A percentile compares a stretch with the other conserved stretches of the same genome.
phyloP scores from a whole-genome alignment of 2,113 vertebrate genomes.

The Orientallactaga bullata region DNA sequence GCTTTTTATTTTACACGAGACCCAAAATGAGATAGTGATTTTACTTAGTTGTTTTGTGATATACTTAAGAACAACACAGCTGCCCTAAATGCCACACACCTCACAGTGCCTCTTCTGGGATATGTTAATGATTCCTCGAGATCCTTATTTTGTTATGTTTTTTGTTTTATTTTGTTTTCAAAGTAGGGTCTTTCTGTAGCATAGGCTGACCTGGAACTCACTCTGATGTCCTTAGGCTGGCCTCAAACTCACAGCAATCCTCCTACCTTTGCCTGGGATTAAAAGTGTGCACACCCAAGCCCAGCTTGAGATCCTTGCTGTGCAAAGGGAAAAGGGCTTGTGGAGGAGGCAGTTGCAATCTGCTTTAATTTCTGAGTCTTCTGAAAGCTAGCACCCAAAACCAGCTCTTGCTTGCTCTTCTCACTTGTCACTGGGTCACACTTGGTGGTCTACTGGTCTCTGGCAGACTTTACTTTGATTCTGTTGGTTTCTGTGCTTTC shows the following conservation, averaged over 20 bases:
- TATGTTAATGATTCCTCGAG: not conserved
- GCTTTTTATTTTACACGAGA: conserved; percentile 19
- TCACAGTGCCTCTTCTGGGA: not conserved
- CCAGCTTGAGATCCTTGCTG: not conserved
- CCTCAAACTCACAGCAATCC: too few relatives aligned
- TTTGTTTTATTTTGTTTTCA: too few relatives aligned
- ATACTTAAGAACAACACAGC: not conserved
- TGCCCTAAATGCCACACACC: not conserved
- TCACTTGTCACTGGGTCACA: not conserved
- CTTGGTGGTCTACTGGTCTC: not conserved
- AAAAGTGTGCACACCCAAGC: too few relatives aligned
- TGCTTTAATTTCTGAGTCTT: not conserved
- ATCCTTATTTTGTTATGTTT: not conserved
- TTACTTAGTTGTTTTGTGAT: not conserved
- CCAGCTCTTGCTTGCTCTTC: not conserved
- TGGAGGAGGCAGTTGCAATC: rapidly evolving
- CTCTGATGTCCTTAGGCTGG: too few relatives aligned
- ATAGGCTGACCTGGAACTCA: too few relatives aligned
- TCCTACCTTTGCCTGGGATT: too few relatives aligned
- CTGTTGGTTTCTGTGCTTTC: not conserved
- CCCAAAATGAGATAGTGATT: not conserved
- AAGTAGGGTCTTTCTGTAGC: too few relatives aligned
- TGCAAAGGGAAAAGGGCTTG: not conserved
- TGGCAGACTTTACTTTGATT: not conserved
- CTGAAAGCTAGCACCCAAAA: not conserved